Evolutionary conservation across 2,113 vertebrate genomes (phyloP).

Genomic region (Deroptyus accipitrinus): DNA sequence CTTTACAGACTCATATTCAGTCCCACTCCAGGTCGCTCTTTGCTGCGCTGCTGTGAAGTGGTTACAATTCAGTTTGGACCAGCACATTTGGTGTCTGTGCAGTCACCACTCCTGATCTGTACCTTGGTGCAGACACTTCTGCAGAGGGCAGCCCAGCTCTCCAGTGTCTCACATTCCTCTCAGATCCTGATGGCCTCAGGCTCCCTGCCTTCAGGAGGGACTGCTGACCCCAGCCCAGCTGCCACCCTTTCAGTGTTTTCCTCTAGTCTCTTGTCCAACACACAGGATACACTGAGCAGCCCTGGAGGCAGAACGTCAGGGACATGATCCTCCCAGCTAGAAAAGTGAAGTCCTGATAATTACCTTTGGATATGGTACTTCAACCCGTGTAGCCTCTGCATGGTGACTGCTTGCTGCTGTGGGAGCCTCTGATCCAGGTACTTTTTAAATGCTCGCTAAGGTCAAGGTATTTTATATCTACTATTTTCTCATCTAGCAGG

Average conservation of each 20-base stretch:
- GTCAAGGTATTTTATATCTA: not conserved
- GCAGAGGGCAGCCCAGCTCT: not conserved
- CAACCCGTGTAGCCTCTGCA: not conserved
- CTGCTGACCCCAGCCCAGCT: not conserved
- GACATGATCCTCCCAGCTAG: not conserved
- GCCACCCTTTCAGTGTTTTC: not conserved
- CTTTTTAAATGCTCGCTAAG: not conserved
- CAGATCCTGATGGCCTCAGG: not conserved
- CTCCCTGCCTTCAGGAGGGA: not conserved
- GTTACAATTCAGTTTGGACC: not conserved
- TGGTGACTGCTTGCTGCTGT: not conserved
- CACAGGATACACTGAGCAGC: not conserved
- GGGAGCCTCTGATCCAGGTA: not conserved
- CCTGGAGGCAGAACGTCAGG: not conserved
- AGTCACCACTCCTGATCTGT: not conserved
- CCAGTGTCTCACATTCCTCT: not conserved
- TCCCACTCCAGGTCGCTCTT: not conserved
- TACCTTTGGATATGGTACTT: not conserved
- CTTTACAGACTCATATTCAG: not conserved
- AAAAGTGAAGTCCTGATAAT: slow-evolving; percentile 24
- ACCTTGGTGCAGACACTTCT: not conserved
- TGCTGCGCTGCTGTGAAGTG: not conserved
- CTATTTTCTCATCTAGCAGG: not conserved
- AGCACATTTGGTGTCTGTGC: not conserved
- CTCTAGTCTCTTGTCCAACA: not conserved